These are phyloP conservation scores for Propithecus perrieri DNA, from an alignment of 2,797 vertebrate species.

Conservation along the genomic window DNA sequence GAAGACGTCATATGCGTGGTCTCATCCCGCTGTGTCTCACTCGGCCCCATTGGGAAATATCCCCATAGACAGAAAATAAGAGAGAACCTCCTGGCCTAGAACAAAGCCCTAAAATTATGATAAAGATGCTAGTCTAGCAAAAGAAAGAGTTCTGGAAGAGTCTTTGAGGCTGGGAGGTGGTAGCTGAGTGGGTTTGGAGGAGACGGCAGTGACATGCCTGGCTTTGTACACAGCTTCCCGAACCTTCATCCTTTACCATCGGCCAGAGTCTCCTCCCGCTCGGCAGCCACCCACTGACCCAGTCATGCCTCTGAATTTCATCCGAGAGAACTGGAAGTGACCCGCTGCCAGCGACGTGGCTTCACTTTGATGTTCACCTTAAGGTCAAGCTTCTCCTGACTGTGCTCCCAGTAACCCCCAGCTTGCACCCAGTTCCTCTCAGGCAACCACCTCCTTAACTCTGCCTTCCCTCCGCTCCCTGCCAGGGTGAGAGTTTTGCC, in stretches of 20 bases:
- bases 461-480: neutral
- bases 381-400: neutral
- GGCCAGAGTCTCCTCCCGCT: neutral
- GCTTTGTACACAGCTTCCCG: neutral
- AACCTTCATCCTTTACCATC: neutral
- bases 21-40: rapidly evolving
- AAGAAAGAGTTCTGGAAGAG: neutral
- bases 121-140: neutral
- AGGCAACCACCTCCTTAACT: neutral
- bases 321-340: neutral
- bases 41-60: neutral
- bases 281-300: rapidly evolving
- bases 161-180: neutral
- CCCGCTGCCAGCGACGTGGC: neutral
- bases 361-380: neutral
- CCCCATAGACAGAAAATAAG: neutral
- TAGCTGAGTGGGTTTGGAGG: neutral
- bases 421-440: neutral
- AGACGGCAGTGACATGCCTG: too few species aligned
- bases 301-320: neutral
- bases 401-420: neutral
- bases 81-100: neutral
- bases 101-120: neutral
- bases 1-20: rapidly evolving
- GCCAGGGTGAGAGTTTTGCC: neutral